A percentile compares a stretch with the other conserved stretches of the same genome.
phyloP scores from a whole-genome alignment of 2,797 vertebrate genomes.

The Pseudopleuronectes americanus region DNA sequence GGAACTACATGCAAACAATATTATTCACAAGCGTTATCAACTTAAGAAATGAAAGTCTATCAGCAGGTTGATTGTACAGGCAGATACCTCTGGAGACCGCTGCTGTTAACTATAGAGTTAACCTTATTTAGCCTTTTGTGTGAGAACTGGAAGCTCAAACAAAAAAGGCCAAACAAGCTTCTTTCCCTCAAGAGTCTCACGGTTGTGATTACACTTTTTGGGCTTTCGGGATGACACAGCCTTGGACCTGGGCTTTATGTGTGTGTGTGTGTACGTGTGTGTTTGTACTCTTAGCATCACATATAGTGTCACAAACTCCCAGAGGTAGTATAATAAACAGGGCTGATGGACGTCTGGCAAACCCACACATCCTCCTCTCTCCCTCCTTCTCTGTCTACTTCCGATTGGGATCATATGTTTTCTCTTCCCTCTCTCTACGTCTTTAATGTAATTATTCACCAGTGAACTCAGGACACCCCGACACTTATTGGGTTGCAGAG shows the following conservation, averaged over 20 bases:
- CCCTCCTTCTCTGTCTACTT: neutral
- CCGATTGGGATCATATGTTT: constrained; percentile 14
- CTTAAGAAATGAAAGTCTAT: no score
- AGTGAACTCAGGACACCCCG: constrained; percentile 47
- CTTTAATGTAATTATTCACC: constrained; percentile 60
- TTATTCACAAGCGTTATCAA: neutral
- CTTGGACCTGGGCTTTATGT: constrained; percentile 11
- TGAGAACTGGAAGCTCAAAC: constrained; percentile 11
- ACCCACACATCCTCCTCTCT: constrained; percentile 2
- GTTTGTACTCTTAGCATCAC: neutral
- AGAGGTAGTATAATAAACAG: constrained; percentile 6
- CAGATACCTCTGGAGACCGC: constrained; percentile 1
- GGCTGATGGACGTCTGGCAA: constrained; percentile 18
- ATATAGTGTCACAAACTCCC: constrained; percentile 11
- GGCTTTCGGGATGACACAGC: neutral
- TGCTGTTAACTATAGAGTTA: neutral
- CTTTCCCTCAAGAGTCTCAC: constrained; percentile 12
- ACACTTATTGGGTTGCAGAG: constrained; percentile 48
- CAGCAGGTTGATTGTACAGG: no score
- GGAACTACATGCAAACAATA: neutral
- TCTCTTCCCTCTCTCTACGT: neutral
- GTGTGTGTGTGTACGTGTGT: neutral
- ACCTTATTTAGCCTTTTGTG: constrained; percentile 25
- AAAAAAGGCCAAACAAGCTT: neutral
- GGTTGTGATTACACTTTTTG: constrained; percentile 8